These are phyloP conservation scores for Thalassaphorura encarpata DNA, from an alignment of 1,140 invertebrate species.

Conservation along the genomic window DNA sequence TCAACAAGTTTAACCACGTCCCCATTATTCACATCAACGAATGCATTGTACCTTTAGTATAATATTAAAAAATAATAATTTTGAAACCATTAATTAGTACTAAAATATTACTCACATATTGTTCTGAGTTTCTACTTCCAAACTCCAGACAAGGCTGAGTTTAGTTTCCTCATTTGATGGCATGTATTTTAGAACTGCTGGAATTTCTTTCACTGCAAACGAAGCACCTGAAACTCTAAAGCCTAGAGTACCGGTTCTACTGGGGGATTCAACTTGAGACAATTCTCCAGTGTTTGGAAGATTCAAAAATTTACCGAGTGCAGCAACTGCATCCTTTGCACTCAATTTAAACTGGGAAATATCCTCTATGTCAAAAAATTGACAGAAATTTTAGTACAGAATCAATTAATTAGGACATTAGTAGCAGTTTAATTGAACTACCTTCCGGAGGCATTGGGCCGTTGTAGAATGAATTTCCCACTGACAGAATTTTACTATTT, in stretches of 20 bases:
- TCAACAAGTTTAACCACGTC: background rate
- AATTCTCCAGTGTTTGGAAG: background rate
- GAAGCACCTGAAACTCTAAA: background rate
- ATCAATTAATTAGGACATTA: background rate
- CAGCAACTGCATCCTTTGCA: background rate
- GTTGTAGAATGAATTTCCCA: background rate
- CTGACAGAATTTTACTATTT: slow-evolving; percentile 2
- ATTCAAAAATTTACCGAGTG: background rate
- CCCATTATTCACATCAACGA: background rate
- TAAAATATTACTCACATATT: slow-evolving; percentile 4
- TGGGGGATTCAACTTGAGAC: background rate
- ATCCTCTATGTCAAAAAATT: no score
- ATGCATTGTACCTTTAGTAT: background rate
- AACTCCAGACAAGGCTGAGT: background rate
- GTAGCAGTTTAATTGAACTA: no score
- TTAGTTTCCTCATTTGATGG: background rate
- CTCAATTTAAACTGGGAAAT: background rate
- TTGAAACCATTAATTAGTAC: background rate
- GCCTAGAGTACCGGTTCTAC: background rate
- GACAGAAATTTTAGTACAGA: background rate
- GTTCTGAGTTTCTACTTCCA: background rate
- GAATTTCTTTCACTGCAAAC: background rate
- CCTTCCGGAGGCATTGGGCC: background rate
- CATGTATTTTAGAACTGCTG: background rate
- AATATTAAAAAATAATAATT: background rate